These are phyloP conservation scores for Melieria omissa DNA, from an alignment of 2,888 invertebrate genomes.

Conservation along the genomic window DNA sequence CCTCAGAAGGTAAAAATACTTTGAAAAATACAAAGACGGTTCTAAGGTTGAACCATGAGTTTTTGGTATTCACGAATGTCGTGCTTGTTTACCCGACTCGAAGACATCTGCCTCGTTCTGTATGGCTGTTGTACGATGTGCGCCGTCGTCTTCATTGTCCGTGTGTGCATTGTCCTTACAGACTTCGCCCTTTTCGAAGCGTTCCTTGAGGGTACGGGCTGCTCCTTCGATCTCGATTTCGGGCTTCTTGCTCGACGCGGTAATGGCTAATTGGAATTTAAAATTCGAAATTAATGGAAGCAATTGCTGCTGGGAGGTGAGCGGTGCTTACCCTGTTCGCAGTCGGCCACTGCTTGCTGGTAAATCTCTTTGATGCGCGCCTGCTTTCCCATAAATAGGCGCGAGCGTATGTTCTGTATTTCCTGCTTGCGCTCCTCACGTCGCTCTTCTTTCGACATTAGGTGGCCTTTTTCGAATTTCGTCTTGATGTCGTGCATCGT, in stretches of 20 bases:
- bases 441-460: constrained; percentile 72
- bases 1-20: too few species aligned
- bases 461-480: constrained; percentile 80
- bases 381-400: constrained; percentile 89
- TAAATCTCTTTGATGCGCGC: constrained; percentile 92
- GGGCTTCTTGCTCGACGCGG: constrained; percentile 64
- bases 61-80: background rate
- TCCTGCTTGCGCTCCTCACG: constrained; percentile 89
- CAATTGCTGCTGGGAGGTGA: background rate
- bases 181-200: constrained; percentile 83
- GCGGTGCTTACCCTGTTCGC: constrained; percentile 72
- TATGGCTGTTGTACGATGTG: constrained; percentile 53
- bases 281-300: background rate
- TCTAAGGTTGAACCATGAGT: too few species aligned
- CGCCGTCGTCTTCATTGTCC: constrained; percentile 69
- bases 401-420: constrained; percentile 85
- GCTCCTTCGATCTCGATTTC: constrained; percentile 70
- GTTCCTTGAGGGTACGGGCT: constrained; percentile 77
- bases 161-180: constrained; percentile 73
- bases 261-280: constrained; percentile 2
- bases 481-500: constrained; percentile 84
- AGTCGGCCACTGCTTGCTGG: constrained; percentile 87
- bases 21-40: too few species aligned
- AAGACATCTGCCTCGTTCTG: constrained; percentile 79
- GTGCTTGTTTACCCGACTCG: constrained; percentile 74